phyloP scores from a whole-genome alignment of 2,113 vertebrate species.

The Pterocles orientalis region DNA sequence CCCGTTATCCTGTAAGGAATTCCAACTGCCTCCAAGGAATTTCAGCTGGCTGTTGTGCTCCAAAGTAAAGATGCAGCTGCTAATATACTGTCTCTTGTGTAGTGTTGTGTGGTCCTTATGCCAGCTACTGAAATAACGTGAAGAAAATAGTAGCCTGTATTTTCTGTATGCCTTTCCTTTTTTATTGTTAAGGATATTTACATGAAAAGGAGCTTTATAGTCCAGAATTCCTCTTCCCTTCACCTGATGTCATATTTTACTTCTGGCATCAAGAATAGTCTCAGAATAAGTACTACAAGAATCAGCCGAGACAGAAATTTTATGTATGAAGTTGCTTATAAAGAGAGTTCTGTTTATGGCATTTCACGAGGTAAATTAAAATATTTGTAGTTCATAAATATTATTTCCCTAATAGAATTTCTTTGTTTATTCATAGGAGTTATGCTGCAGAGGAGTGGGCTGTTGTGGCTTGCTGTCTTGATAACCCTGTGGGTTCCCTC shows the following conservation, averaged over 20 bases:
- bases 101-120: not conserved
- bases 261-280: not conserved
- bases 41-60: not conserved
- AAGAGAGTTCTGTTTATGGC: not conserved
- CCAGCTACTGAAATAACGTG: not conserved
- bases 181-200: not conserved
- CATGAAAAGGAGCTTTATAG: not conserved
- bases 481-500: slow-evolving; percentile 76
- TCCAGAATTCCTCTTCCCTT: not conserved
- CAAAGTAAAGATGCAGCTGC: not conserved
- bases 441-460: slow-evolving; percentile 81
- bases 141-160: not conserved
- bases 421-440: slow-evolving; percentile 67
- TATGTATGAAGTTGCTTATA: not conserved
- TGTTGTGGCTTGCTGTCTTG: slow-evolving; percentile 79
- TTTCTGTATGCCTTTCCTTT: not conserved
- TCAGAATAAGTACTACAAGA: not conserved
- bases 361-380: not conserved
- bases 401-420: not conserved
- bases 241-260: not conserved
- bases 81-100: not conserved
- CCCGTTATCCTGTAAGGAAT: not conserved
- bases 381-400: not conserved
- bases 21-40: not conserved
- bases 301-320: not conserved